Percentiles rank a stretch among this genome's conserved stretches.
phyloP scores from a whole-genome alignment of 2,888 invertebrate genomes.

The Eristalinus sepulchralis region DNA sequence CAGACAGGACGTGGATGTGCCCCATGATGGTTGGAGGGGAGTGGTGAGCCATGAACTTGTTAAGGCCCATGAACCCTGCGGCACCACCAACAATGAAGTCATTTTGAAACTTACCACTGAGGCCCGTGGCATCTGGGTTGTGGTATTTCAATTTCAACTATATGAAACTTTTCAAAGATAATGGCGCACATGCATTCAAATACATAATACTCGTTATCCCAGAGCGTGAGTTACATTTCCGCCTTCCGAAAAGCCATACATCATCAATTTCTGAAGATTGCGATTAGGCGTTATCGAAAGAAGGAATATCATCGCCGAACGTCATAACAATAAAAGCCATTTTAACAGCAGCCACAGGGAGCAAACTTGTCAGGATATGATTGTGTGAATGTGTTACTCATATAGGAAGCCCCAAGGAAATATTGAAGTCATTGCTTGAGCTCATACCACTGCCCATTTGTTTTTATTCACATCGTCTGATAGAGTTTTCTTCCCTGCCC shows the following conservation, averaged over 20 bases:
- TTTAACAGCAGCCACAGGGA: constrained; percentile 66
- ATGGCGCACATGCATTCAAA: constrained; percentile 50
- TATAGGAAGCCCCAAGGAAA: constrained; percentile 64
- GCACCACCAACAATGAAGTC: constrained; percentile 63
- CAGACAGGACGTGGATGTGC: background rate
- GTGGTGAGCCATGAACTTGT: constrained; percentile 32
- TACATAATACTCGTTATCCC: constrained; percentile 2
- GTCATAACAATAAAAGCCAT: constrained; percentile 74
- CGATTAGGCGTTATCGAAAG: constrained; percentile 73
- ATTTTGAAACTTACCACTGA: constrained; percentile 53
- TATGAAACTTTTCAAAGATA: constrained; percentile 68
- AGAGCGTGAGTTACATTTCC: constrained; percentile 47
- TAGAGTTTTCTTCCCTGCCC: constrained; percentile 47
- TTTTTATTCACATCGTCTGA: constrained; percentile 66
- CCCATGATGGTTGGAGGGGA: background rate
- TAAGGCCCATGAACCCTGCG: constrained; percentile 56
- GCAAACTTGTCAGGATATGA: constrained; percentile 30
- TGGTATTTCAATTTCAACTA: constrained; percentile 64
- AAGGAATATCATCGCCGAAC: constrained; percentile 71
- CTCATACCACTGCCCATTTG: constrained; percentile 61
- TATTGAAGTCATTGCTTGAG: constrained; percentile 68
- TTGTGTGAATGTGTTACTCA: constrained; percentile 25
- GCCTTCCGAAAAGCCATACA: constrained; percentile 71
- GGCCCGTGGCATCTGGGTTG: constrained; percentile 63
- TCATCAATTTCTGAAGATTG: constrained; percentile 73